These are phyloP conservation scores for Harpalus rufipes DNA, from an alignment of 2,888 invertebrate genomes.

Conservation along the genomic window DNA sequence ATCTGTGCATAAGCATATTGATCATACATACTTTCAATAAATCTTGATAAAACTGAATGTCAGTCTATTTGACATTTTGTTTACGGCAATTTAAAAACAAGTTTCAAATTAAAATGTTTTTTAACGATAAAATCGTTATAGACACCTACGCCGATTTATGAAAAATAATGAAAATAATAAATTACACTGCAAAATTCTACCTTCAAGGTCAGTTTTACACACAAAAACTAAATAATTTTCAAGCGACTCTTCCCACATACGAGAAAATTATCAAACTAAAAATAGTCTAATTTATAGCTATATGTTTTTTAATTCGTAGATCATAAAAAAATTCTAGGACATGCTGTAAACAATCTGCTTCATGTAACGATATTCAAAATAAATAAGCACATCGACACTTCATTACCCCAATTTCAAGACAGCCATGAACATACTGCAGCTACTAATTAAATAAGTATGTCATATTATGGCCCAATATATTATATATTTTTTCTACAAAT, in stretches of 20 bases:
- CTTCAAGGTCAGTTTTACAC: conserved; percentile 34
- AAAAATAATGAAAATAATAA: conserved; percentile 42
- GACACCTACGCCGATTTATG: conserved; percentile 21
- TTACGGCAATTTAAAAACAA: conserved; percentile 12
- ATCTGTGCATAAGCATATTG: too few relatives aligned
- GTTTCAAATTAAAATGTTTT: conserved; percentile 17
- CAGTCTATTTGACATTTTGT: conserved; percentile 18
- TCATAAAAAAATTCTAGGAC: not conserved
- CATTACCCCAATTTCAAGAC: not conserved
- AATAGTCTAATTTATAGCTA: conserved; percentile 7
- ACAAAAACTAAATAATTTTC: conserved; percentile 16
- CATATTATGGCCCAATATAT: too few relatives aligned
- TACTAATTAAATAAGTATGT: not conserved
- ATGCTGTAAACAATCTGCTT: not conserved
- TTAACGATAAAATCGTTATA: conserved; percentile 30
- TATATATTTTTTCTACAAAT: too few relatives aligned
- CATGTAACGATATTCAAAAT: not conserved
- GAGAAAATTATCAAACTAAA: conserved; percentile 1
- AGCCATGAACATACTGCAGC: not conserved
- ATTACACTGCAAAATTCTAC: conserved; percentile 26
- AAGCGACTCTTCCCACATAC: conserved; percentile 7
- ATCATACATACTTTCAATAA: not conserved
- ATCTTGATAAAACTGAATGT: not conserved
- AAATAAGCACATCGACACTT: not conserved
- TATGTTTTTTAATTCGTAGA: not conserved